These are phyloP conservation scores for Pseudomyrmex pallidus DNA, from an alignment of 1,140 invertebrate genomes.

Conservation along the genomic window DNA sequence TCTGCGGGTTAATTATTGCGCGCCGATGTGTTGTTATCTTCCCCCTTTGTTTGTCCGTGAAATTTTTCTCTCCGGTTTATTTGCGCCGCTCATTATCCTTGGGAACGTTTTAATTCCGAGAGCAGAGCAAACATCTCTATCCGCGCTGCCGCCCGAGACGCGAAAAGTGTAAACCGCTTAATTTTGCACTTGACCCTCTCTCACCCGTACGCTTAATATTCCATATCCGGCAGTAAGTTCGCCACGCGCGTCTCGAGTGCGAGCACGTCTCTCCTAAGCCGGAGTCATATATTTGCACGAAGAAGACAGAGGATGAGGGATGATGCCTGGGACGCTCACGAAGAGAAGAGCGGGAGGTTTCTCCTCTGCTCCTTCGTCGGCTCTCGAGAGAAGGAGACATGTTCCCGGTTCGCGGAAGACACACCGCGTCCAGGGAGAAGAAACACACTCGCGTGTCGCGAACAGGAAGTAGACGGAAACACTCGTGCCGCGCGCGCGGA, in stretches of 20 bases:
- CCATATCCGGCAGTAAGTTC: constrained; percentile 42
- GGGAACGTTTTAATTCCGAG: constrained; percentile 16
- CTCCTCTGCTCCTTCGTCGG: constrained; percentile 21
- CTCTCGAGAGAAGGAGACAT: constrained; percentile 33
- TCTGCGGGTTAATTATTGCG: not conserved
- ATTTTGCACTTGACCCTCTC: constrained; percentile 23
- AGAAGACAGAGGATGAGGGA: constrained; percentile 32
- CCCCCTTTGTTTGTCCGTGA: not conserved
- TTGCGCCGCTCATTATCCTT: constrained; percentile 9
- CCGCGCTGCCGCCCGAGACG: not conserved
- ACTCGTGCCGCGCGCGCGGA: constrained; percentile 11
- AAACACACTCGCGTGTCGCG: constrained; percentile 20
- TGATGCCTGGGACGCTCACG: not conserved
- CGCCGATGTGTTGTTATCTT: not conserved
- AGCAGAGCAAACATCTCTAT: constrained; percentile 18
- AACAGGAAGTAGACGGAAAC: constrained; percentile 17
- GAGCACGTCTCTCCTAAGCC: constrained; percentile 14
- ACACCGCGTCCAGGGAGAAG: not conserved
- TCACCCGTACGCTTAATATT: constrained; percentile 44
- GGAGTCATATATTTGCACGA: constrained; percentile 38
- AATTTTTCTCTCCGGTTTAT: not conserved
- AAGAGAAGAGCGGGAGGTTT: not conserved
- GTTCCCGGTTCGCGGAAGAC: constrained; percentile 34
- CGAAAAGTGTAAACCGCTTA: constrained; percentile 38
- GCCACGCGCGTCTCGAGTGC: not conserved